Conservation (phyloP, 2,888 invertebrate species). For the Acrobeloides nanus region DNA sequence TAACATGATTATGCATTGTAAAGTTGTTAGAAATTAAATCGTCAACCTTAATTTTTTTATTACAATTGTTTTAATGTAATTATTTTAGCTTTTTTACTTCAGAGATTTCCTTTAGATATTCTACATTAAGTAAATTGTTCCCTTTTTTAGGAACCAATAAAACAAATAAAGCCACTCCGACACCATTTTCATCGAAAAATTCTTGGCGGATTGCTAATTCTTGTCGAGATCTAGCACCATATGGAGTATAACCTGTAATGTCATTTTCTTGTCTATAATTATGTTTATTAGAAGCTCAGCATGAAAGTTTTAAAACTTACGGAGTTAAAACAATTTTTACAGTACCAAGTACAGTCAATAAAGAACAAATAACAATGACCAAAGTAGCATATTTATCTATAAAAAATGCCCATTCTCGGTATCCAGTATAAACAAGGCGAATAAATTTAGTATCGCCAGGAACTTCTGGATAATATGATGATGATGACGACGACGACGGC, state of each 20-base stretch:
- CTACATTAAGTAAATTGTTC: conserved; percentile 28
- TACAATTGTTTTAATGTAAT: too few relatives aligned
- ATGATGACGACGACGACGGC: too few relatives aligned
- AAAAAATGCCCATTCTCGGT: too few relatives aligned
- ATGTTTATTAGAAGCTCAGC: conserved; percentile 1
- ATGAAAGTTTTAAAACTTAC: conserved; percentile 13
- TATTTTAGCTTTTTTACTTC: conserved; percentile 15
- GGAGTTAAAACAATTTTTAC: conserved; percentile 23
- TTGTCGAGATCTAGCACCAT: conserved; percentile 32
- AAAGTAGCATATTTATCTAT: too few relatives aligned
- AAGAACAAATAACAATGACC: conserved; percentile 19
- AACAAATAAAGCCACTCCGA: conserved; percentile 38
- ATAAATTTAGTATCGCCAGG: too few relatives aligned
- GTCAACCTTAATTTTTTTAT: too few relatives aligned
- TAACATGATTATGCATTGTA: conserved; percentile 28
- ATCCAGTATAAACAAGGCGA: too few relatives aligned
- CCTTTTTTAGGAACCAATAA: conserved; percentile 34
- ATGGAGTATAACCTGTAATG: conserved; percentile 48
- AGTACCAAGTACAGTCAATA: conserved; percentile 23
- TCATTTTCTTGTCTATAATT: conserved; percentile 28
- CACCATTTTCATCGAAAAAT: conserved; percentile 21
- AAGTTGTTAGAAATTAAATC: conserved; percentile 32
- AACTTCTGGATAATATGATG: too few relatives aligned
- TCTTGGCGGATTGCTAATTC: conserved; percentile 23
- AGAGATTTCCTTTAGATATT: conserved; percentile 31